phyloP scores from a whole-genome alignment of 2,113 vertebrate species.

The Urocynchramus pylzowi region DNA sequence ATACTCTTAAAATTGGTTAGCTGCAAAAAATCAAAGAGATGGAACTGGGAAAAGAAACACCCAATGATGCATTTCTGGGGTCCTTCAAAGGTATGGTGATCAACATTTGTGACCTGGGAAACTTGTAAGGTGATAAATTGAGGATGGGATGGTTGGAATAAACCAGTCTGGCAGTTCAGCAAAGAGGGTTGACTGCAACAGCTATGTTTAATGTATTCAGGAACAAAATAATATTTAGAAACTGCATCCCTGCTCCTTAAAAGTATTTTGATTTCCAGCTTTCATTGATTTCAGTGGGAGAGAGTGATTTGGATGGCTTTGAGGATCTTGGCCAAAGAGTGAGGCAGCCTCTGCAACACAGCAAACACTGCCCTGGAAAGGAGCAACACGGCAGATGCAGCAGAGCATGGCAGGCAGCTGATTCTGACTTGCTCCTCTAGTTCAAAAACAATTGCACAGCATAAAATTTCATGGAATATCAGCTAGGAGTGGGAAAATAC shows the following conservation, averaged over 20 bases:
- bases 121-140: neutral
- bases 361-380: neutral
- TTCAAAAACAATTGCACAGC: neutral
- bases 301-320: neutral
- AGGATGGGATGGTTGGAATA: neutral
- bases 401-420: neutral
- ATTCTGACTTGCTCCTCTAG: neutral
- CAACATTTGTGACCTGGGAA: neutral
- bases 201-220: neutral
- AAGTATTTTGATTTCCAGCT: neutral
- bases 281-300: neutral
- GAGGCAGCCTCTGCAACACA: neutral
- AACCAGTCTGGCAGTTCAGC: neutral
- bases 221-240: neutral
- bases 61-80: neutral
- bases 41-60: neutral
- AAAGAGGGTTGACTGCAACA: neutral
- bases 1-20: neutral
- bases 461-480: neutral
- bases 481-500: neutral
- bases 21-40: neutral
- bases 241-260: neutral
- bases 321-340: neutral
- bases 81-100: neutral
- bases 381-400: rapidly evolving